A percentile compares a stretch with the other conserved stretches of the same genome.
Conservation (phyloP, 2,113 vertebrate species). For the Planiliza haematocheilus region DNA sequence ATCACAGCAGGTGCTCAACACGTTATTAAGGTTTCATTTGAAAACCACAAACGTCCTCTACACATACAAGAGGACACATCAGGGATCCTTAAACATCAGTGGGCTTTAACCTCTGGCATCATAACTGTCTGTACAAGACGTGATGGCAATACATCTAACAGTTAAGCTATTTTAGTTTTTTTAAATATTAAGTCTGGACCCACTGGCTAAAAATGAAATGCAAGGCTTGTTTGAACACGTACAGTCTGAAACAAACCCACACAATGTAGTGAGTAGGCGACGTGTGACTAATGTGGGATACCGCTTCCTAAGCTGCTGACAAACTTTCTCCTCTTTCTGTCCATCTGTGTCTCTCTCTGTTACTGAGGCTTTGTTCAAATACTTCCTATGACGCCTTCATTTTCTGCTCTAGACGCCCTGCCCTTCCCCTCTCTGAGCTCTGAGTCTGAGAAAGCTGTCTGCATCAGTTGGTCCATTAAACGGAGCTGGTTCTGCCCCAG, state of each 20-base stretch:
- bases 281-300: constrained; percentile 65
- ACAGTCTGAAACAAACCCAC: constrained; percentile 34
- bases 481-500: constrained; percentile 51
- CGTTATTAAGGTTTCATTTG: background rate
- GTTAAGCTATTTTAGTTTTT: constrained; percentile 18
- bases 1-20: background rate
- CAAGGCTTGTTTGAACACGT: constrained; percentile 38
- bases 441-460: constrained; percentile 65
- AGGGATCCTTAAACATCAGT: background rate
- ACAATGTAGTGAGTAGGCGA: constrained; percentile 51
- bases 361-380: constrained; percentile 50
- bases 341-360: constrained; percentile 41
- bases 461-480: constrained; percentile 68
- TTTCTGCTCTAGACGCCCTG: constrained; percentile 33
- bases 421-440: constrained; percentile 40
- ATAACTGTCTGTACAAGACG: constrained; percentile 5
- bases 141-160: background rate
- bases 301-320: constrained; percentile 47
- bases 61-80: background rate
- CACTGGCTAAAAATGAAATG: constrained; percentile 29
- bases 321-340: constrained; percentile 58
- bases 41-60: background rate
- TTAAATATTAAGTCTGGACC: background rate
- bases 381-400: constrained; percentile 27
- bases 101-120: background rate